These are phyloP conservation scores for Parochlus steinenii DNA, from an alignment of 2,888 invertebrate genomes.

Conservation along the genomic window DNA sequence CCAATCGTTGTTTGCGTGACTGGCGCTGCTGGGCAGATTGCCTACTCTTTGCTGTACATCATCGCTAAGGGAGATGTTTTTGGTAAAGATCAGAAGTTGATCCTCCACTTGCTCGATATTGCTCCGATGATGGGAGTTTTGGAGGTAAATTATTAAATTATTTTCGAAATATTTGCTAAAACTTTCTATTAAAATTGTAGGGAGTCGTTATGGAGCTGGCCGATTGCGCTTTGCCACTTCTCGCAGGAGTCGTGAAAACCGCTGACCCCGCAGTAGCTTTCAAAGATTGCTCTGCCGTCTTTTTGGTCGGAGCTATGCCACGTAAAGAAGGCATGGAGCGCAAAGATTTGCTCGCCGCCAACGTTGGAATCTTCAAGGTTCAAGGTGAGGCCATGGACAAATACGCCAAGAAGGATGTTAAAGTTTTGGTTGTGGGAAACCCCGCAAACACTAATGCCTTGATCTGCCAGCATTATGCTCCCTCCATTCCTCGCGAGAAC, in stretches of 20 bases:
- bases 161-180: no score
- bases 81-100: slow-evolving; percentile 71
- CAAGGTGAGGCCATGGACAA: slow-evolving; percentile 44
- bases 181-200: no score
- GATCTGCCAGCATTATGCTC: slow-evolving; percentile 89
- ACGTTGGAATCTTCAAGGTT: slow-evolving; percentile 94
- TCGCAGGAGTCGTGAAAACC: slow-evolving; percentile 72
- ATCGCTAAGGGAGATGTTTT: slow-evolving; percentile 93
- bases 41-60: slow-evolving; percentile 88
- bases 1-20: slow-evolving; percentile 90
- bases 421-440: slow-evolving; percentile 94
- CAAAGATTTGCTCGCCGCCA: slow-evolving; percentile 91
- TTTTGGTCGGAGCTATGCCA: slow-evolving; percentile 96
- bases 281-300: slow-evolving; percentile 88
- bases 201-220: slow-evolving; percentile 96
- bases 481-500: slow-evolving; percentile 88
- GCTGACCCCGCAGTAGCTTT: slow-evolving; percentile 84
- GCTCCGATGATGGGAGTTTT: slow-evolving; percentile 90
- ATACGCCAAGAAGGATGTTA: slow-evolving; percentile 79
- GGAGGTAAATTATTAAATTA: no score
- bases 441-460: slow-evolving; percentile 98
- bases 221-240: slow-evolving; percentile 85
- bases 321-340: slow-evolving; percentile 96
- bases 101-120: slow-evolving; percentile 85
- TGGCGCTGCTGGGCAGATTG: slow-evolving; percentile 98